Percentiles rank a stretch among this genome's conserved stretches.
Evolutionary conservation across 23 tunicate genomes (phyloP).

Genomic region (Halocynthia aurantium): DNA sequence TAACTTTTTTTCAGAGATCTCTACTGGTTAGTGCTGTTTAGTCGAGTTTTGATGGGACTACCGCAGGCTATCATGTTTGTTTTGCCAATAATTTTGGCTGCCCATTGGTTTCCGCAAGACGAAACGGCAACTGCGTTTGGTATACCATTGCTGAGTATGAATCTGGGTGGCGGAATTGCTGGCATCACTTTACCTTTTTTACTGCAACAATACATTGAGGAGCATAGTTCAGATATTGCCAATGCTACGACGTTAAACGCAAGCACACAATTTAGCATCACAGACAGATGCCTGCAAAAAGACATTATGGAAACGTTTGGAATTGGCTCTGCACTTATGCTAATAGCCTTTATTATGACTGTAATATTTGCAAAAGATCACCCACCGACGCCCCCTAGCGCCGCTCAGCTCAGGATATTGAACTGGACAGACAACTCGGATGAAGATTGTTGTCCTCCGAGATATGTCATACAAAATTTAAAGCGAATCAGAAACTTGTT

Average conservation of each 20-base stretch:
- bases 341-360: not conserved
- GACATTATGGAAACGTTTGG: not conserved
- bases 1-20: constrained; percentile 8
- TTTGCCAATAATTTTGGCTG: constrained; percentile 7
- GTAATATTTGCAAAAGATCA: constrained; percentile 3
- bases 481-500: too few species aligned
- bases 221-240: not conserved
- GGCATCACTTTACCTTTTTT: not conserved
- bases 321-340: not conserved
- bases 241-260: not conserved
- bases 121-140: constrained; percentile 15
- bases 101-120: constrained; percentile 3
- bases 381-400: constrained; percentile 19
- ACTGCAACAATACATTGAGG: not conserved
- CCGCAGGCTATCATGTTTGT: not conserved
- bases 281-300: too few species aligned
- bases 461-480: too few species aligned
- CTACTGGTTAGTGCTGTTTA: not conserved
- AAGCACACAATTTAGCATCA: not conserved
- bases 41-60: constrained; percentile 12
- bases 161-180: not conserved
- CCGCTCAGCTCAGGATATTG: not conserved
- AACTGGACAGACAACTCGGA: too few species aligned
- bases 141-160: not conserved
- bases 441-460: too few species aligned